Evolutionary conservation across 1,140 invertebrate species (phyloP), one percentile per base, ranked within the genome.

Genomic region (Zeugodacus cucurbitae): DNA sequence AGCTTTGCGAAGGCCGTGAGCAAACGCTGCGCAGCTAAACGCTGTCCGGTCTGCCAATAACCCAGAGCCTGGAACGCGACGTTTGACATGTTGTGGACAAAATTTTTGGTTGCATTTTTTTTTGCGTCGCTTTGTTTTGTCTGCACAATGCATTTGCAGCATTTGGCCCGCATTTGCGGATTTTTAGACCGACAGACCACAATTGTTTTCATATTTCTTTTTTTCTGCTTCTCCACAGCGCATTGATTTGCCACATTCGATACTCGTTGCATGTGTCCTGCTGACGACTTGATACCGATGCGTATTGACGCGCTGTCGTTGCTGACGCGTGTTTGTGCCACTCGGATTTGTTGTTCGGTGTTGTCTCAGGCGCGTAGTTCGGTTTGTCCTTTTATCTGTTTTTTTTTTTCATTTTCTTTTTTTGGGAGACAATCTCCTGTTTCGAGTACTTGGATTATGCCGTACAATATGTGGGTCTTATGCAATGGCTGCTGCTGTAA

Each of bases 91-190:
- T 74, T 41, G 64, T 2, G 64, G 14, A 17, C 64, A 34, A 67
- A n/a, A 34, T 67, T 67, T 67, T 34, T 67, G 22, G n/a, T n/a
- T 62, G 14, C 11, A 14, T 67, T 67, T 34, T 29, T 67, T 34
- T 29, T 26, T 14, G 5, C 26, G 22, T 14, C 7, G 67, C 67
- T 74, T 74, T 41, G 29, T 67, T 41, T 74, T 74, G 67, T 20
- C 32, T 22, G 10, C 67, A 22, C 34, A 37, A 32, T 8, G 10
- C n/a, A 11, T n/a, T 41, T 37, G 26, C 29, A 32, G 62, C 62
- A 67, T 67, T 67, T 67, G 62, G 67, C 67, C 67, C 67, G 67
- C 67, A 74, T 74, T 37, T 74, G 32, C 20, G 32, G 34, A 74
- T 74, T 37, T 7, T 41, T 34, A 41, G 67, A 20, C 67, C 8